A percentile compares a stretch with the other conserved stretches of the same genome.
Conservation (phyloP, 1,140 invertebrate genomes). For the Drosophila funebris region DNA sequence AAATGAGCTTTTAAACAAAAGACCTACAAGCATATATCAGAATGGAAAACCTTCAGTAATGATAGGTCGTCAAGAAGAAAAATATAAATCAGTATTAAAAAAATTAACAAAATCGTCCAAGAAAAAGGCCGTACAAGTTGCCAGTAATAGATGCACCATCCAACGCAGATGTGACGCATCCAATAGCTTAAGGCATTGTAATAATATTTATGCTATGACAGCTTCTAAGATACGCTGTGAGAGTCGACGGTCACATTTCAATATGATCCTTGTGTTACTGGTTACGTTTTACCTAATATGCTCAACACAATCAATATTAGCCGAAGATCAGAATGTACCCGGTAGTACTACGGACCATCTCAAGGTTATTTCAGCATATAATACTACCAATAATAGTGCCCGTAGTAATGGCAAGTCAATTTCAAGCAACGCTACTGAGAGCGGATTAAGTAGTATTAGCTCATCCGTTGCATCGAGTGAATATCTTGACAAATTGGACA, state of each 20-base stretch:
- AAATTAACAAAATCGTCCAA: conserved; percentile 1
- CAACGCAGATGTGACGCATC: background rate
- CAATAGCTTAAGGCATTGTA: background rate
- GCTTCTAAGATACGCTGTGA: background rate
- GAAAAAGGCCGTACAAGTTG: background rate
- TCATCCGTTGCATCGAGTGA: conserved; percentile 50
- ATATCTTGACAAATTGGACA: conserved; percentile 79
- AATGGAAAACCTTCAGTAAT: background rate
- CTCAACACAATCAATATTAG: conserved; percentile 40
- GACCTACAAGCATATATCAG: background rate
- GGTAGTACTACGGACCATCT: conserved; percentile 3
- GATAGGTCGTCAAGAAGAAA: background rate
- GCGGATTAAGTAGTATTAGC: conserved; percentile 31
- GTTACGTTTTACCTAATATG: conserved; percentile 43
- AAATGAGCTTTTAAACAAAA: background rate
- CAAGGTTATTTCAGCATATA: background rate
- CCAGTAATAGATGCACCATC: background rate
- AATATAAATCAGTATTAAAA: conserved; percentile 37
- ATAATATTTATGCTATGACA: background rate
- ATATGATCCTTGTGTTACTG: conserved; percentile 35
- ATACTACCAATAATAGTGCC: conserved; percentile 19
- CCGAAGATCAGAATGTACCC: conserved; percentile 38
- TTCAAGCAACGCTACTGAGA: conserved; percentile 28
- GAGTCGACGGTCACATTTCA: background rate
- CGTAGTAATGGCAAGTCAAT: conserved; percentile 15